A percentile compares a stretch with the other conserved stretches of the same genome.
Conservation (phyloP, 92 coral and sea anemone species). For the Umimayanthus chanpuru region DNA sequence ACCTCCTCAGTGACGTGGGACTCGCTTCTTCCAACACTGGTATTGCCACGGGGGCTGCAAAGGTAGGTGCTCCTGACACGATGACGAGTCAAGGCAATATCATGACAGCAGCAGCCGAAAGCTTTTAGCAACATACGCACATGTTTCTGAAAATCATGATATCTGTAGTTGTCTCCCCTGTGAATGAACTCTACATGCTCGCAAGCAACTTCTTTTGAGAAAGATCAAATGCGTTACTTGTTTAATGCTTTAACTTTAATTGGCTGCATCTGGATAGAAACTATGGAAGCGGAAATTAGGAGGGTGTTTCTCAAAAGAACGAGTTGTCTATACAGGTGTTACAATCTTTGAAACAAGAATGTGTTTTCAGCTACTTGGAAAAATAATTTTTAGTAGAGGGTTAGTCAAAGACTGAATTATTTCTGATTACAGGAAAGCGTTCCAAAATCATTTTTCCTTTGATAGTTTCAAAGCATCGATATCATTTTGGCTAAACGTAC, state of each 20-base stretch:
- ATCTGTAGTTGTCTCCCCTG: not conserved
- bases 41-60: constrained; percentile 51
- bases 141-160: too few relatives aligned
- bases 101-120: too few relatives aligned
- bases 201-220: not conserved
- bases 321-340: too few relatives aligned
- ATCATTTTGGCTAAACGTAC: not conserved
- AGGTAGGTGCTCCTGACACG: constrained; percentile 45
- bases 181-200: not conserved
- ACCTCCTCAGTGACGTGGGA: constrained; percentile 72
- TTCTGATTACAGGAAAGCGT: not conserved
- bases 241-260: too few relatives aligned
- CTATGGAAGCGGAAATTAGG: not conserved
- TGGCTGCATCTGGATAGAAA: not conserved
- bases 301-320: too few relatives aligned
- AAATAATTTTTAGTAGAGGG: not conserved
- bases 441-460: not conserved
- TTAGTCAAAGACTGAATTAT: not conserved
- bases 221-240: not conserved
- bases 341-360: not conserved
- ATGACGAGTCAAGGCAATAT: not conserved
- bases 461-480: too few relatives aligned
- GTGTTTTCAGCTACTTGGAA: not conserved
- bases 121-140: too few relatives aligned
- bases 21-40: constrained; percentile 66